Conservation (phyloP, 2,797 vertebrate genomes). For the Parotocinclus haroldoi region DNA sequence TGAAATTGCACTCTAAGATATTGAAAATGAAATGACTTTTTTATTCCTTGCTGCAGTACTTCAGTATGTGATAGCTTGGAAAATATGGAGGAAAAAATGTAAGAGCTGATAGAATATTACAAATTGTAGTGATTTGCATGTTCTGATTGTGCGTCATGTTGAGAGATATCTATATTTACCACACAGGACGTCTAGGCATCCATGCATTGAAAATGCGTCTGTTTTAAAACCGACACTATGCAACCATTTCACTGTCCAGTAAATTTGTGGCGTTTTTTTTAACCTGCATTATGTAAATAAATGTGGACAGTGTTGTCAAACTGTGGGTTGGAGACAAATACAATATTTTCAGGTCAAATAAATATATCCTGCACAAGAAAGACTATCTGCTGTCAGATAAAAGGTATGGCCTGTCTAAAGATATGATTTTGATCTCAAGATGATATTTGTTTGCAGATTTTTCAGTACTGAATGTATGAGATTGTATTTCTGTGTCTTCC, state of each 20-base stretch:
- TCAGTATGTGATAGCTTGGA: slow-evolving; percentile 45
- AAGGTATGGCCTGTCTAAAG: no score
- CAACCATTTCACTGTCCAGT: slow-evolving; percentile 20
- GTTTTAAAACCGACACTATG: slow-evolving; percentile 25
- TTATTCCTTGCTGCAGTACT: slow-evolving; percentile 45
- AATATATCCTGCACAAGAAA: no score
- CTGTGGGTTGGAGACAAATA: neutral
- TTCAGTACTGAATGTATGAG: no score
- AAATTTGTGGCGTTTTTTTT: slow-evolving; percentile 7
- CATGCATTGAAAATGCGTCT: slow-evolving; percentile 48
- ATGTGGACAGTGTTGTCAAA: slow-evolving; percentile 9
- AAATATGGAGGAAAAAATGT: slow-evolving; percentile 48
- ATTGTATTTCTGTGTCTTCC: no score
- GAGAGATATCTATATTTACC: slow-evolving; percentile 50
- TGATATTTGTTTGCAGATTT: no score
- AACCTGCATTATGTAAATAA: neutral
- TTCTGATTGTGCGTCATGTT: slow-evolving; percentile 51
- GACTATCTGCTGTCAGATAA: no score
- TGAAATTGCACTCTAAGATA: slow-evolving; percentile 69
- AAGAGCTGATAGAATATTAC: slow-evolving; percentile 51
- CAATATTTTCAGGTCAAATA: neutral
- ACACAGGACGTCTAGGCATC: slow-evolving; percentile 36
- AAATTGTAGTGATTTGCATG: slow-evolving; percentile 55
- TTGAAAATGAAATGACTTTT: slow-evolving; percentile 52
- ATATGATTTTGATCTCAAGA: no score